phyloP scores from a whole-genome alignment of 2,797 vertebrate genomes.

The Spondyliosoma cantharus region DNA sequence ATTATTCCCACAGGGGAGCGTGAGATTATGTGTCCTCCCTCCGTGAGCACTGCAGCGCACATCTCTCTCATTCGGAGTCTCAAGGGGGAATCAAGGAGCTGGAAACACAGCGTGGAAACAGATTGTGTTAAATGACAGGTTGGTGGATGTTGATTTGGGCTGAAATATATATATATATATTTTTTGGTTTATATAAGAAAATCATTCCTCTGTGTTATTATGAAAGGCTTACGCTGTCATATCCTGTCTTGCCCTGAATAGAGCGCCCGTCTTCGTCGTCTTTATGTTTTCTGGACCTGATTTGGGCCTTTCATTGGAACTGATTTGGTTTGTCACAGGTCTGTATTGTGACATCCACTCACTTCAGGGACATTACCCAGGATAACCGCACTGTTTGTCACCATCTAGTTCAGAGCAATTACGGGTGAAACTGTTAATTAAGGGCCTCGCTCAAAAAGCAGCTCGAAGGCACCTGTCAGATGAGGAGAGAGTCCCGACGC shows the following conservation, averaged over 20 bases:
- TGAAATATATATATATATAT: background rate
- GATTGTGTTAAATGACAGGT: slow-evolving; percentile 49
- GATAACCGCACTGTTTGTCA: slow-evolving; percentile 21
- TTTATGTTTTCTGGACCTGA: background rate
- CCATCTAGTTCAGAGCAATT: slow-evolving; percentile 20
- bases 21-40: slow-evolving; percentile 43
- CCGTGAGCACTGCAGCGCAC: slow-evolving; percentile 26
- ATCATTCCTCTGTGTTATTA: background rate
- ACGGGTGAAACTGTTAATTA: slow-evolving; percentile 47
- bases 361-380: slow-evolving; percentile 34
- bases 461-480: slow-evolving; percentile 40
- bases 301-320: background rate
- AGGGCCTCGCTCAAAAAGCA: slow-evolving; percentile 17
- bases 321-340: background rate
- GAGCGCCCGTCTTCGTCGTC: background rate
- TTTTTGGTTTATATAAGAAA: background rate
- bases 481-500: slow-evolving; percentile 2
- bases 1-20: slow-evolving; percentile 55
- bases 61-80: slow-evolving; percentile 58
- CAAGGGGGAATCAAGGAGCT: slow-evolving; percentile 29
- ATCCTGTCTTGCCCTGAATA: background rate
- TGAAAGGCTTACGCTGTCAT: no score
- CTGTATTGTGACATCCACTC: background rate
- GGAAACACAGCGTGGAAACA: slow-evolving; percentile 47
- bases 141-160: background rate